Percentiles rank a stretch among this genome's conserved stretches.
phyloP scores from a whole-genome alignment of 2,113 vertebrate genomes.

The Redunca redunca region DNA sequence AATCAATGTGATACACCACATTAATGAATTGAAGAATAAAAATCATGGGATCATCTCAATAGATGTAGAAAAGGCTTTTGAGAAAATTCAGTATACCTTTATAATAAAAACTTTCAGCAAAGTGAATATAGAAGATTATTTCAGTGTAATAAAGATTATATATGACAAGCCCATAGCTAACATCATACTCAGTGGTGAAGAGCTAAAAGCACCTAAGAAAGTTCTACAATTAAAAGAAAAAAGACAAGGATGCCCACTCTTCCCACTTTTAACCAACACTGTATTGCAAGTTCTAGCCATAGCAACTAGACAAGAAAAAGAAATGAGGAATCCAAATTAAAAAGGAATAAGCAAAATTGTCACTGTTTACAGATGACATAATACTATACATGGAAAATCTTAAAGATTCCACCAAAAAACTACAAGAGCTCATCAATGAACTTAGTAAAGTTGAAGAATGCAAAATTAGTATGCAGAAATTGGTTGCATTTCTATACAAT shows the following conservation, averaged over 20 bases:
- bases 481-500: background rate
- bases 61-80: background rate
- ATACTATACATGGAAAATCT: background rate
- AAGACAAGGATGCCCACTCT: background rate
- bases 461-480: background rate
- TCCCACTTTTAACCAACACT: background rate
- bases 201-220: background rate
- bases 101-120: background rate
- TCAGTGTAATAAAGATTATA: background rate
- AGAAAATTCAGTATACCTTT: background rate
- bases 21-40: background rate
- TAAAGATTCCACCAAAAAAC: background rate
- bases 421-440: background rate
- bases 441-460: background rate
- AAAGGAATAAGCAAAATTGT: background rate
- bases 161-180: background rate
- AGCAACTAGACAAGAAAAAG: background rate
- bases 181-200: background rate
- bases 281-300: background rate
- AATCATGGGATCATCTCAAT: background rate
- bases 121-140: background rate
- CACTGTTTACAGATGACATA: background rate
- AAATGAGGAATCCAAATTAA: background rate
- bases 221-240: accelerated
- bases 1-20: background rate